A percentile compares a stretch with the other conserved stretches of the same genome.
Evolutionary conservation across 2,113 vertebrate genomes (phyloP).

Genomic region (Parus major): DNA sequence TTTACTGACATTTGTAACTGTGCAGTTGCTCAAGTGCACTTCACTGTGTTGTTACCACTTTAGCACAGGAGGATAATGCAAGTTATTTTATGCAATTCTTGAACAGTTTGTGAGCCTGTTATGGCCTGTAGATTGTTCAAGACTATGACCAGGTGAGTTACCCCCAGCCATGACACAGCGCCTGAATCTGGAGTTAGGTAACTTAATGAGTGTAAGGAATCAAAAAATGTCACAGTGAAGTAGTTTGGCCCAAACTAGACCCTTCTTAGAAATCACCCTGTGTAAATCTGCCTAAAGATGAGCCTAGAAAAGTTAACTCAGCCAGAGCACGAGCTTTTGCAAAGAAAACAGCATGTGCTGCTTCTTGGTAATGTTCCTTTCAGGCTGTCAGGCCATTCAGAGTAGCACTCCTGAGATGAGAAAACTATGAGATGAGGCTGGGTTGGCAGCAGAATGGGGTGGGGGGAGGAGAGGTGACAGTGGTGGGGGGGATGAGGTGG

Average conservation of each 20-base stretch:
- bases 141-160: neutral
- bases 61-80: neutral
- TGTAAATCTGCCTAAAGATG: neutral
- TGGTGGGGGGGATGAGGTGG: neutral
- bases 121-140: neutral
- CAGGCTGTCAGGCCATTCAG: neutral
- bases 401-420: neutral
- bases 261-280: neutral
- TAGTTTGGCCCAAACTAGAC: neutral
- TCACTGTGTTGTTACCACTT: neutral
- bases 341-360: neutral
- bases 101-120: neutral
- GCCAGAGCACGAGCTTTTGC: neutral
- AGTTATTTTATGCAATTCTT: neutral
- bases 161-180: accelerated
- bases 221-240: neutral
- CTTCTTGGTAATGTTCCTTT: neutral
- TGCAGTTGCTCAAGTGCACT: neutral
- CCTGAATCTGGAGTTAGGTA: neutral
- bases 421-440: neutral
- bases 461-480: too few species aligned
- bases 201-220: neutral
- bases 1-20: neutral
- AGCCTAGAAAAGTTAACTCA: neutral
- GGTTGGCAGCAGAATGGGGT: neutral